Conservation (phyloP, 1,140 invertebrate genomes). For the Belonocnema kinseyi region DNA sequence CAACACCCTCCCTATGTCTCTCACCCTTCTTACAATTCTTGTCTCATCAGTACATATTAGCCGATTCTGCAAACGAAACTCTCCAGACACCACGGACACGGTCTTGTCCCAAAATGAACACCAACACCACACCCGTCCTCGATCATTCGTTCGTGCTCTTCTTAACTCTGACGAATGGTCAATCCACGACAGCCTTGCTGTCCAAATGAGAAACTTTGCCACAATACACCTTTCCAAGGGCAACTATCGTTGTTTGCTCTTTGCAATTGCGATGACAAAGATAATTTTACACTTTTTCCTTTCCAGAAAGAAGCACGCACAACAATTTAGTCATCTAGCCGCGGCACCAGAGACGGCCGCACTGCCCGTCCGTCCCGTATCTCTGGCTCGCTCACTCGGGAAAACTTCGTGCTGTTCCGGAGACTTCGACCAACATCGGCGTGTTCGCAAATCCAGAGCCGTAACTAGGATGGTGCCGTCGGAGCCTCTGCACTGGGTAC, state of each 20-base stretch:
- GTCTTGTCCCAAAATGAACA: slow-evolving; percentile 21
- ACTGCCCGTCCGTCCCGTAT: slow-evolving; percentile 38
- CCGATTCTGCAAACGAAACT: slow-evolving; percentile 18
- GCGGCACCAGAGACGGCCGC: slow-evolving; percentile 52
- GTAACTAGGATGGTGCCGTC: background rate
- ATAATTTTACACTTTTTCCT: slow-evolving; percentile 29
- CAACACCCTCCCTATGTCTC: slow-evolving; percentile 6
- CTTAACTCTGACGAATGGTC: background rate
- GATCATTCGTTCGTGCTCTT: slow-evolving; percentile 23
- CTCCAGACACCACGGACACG: slow-evolving; percentile 9
- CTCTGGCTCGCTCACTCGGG: slow-evolving; percentile 18
- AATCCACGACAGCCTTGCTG: background rate
- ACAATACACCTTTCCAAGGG: slow-evolving; percentile 6
- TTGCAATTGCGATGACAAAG: slow-evolving; percentile 5
- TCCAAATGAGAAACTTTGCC: background rate
- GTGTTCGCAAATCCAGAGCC: background rate
- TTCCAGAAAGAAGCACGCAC: slow-evolving; percentile 21
- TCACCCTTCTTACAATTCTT: background rate
- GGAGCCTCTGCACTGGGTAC: too few species aligned
- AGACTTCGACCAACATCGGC: slow-evolving; percentile 12
- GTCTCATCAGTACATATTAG: slow-evolving; percentile 24
- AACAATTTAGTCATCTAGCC: slow-evolving; percentile 43
- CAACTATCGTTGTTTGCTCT: background rate
- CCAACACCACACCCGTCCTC: slow-evolving; percentile 27
- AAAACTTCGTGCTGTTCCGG: background rate